Conservation (phyloP, 2,888 invertebrate species). For the Drosophila monieri region DNA sequence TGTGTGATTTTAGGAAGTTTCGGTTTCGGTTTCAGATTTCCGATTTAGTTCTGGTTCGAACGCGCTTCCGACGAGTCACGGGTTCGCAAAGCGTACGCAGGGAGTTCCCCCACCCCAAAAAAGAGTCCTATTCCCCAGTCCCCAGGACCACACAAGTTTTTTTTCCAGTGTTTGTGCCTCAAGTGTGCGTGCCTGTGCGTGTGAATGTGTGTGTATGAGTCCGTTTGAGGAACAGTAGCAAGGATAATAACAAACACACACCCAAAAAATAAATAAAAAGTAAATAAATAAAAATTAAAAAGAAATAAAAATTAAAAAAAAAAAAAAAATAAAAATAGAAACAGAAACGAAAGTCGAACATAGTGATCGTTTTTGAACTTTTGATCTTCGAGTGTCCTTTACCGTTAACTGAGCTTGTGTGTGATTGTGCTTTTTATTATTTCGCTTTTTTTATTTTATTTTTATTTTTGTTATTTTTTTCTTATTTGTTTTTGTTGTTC, state of each 20-base stretch:
- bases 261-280: not conserved
- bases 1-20: slow-evolving; percentile 6
- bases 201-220: slow-evolving; percentile 19
- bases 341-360: not conserved
- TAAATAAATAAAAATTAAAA: not conserved
- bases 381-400: not conserved
- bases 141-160: slow-evolving; percentile 13
- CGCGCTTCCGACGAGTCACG: slow-evolving; percentile 71
- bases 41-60: slow-evolving; percentile 70
- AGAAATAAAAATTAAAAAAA: not conserved
- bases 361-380: not conserved
- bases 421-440: slow-evolving; percentile 7
- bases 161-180: slow-evolving; percentile 36
- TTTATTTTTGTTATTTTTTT: slow-evolving; percentile 23
- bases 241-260: slow-evolving; percentile 40
- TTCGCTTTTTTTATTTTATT: slow-evolving; percentile 18
- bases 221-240: slow-evolving; percentile 34
- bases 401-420: not conserved
- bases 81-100: slow-evolving; percentile 55
- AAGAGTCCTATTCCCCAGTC: slow-evolving; percentile 10
- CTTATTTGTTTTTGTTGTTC: slow-evolving; percentile 30
- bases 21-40: slow-evolving; percentile 25
- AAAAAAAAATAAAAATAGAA: not conserved
- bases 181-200: slow-evolving; percentile 27
- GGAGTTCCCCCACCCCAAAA: slow-evolving; percentile 5